Conservation (phyloP, 2,797 vertebrate species). For the Hippoglossus hippoglossus region DNA sequence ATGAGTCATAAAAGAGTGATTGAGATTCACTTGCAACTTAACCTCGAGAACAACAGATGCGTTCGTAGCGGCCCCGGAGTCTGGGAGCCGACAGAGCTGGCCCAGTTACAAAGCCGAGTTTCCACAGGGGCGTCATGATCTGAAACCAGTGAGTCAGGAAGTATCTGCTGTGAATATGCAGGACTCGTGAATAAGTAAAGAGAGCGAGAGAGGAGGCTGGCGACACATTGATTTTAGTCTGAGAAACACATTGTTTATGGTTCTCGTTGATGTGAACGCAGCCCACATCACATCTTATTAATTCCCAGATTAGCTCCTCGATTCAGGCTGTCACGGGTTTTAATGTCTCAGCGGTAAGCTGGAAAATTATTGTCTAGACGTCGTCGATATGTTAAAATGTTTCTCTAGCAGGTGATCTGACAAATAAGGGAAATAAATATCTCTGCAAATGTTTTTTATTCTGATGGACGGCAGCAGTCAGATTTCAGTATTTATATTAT, state of each 20-base stretch:
- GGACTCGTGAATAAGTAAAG: conserved; percentile 57
- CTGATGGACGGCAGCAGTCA: conserved; percentile 5
- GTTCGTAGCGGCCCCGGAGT: conserved; percentile 22
- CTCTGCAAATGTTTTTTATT: conserved; percentile 1
- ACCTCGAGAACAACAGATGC: conserved; percentile 31
- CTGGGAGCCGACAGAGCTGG: conserved; percentile 2
- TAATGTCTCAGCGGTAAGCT: conserved; percentile 58
- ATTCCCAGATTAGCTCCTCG: conserved; percentile 62
- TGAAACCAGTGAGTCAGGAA: conserved; percentile 60
- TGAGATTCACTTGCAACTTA: conserved; percentile 18
- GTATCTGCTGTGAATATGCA: conserved; percentile 47
- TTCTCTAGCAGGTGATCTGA: conserved; percentile 21
- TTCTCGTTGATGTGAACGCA: conserved; percentile 49
- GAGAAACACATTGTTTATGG: conserved; percentile 54
- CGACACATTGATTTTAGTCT: conserved; percentile 43
- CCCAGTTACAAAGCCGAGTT: conserved; percentile 42
- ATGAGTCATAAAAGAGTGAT: background rate
- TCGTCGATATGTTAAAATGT: conserved; percentile 45
- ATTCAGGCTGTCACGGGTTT: conserved; percentile 49
- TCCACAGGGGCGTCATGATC: conserved; percentile 33
- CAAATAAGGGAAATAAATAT: conserved; percentile 15
- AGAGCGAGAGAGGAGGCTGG: conserved; percentile 40
- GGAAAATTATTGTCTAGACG: conserved; percentile 72
- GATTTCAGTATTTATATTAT: background rate
- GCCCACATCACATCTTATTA: conserved; percentile 61